Evolutionary conservation across 1,140 invertebrate genomes (phyloP), one percentile per base, ranked within the genome.

Genomic region (Dendroctonus ponderosae): DNA sequence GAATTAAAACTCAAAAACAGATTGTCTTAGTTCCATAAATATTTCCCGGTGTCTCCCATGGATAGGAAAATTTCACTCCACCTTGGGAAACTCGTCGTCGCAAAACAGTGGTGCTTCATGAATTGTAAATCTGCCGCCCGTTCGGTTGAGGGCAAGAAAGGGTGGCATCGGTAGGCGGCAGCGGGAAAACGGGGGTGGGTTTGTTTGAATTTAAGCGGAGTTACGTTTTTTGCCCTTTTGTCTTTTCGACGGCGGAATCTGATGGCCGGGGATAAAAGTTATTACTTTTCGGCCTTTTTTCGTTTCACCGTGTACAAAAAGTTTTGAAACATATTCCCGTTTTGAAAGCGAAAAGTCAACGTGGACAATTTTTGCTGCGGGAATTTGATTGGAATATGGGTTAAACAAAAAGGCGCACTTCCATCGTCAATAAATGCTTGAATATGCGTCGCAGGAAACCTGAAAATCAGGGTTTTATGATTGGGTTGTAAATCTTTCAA

Each of bases 121-220:
- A 58, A 58, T 58, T 58, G 56, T 58, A 58, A 58, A 58, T 58
- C 56, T 58, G 43, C 56, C 56, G 56, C 56, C 56, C 56, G 43
- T 58, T 58, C 41, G 39, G 56, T 58, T 40, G 56, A 40, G 40
- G 56, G 56, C 56, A 58, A 58, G 56, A 58, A 58, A 58, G 43
- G 56, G 56, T 42, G 56, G 56, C n/a, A 44, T 42, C 15, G 38
- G 42, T 9, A 12, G 42, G 56, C 56, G 56, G 56, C 12, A 15
- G 56, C 56, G 38, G 43, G 8, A 46, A 12, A 46, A 46, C 7
- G 7, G 40, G 56, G 43, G 56, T 11, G 56, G 44, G 56, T 58
- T 58, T 58, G 56, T 58, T 58, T 58, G 56, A 58, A 58, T 58
- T 58, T 58, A 58, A 58, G 56, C 56, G 56, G 56, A 58, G 56